Conservation (phyloP, 2,888 invertebrate species). For the Chrysomela aeneicollis region DNA sequence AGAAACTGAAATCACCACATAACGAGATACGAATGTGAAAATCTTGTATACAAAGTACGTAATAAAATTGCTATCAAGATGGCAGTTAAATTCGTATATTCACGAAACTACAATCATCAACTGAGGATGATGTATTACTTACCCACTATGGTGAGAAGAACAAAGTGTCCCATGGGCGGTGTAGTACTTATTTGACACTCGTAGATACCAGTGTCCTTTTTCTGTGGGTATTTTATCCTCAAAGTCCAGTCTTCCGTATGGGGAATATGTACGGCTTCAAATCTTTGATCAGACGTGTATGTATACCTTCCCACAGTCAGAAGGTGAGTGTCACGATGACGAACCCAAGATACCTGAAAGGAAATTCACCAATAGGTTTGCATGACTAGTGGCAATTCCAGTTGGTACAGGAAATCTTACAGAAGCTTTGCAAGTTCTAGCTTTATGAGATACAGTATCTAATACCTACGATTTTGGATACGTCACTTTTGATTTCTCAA, state of each 20-base stretch:
- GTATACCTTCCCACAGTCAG: slow-evolving; percentile 79
- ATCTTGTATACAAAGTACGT: not conserved
- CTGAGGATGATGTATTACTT: no score
- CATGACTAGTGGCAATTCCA: no score
- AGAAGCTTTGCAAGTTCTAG: no score
- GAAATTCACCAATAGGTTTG: no score
- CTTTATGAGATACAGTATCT: no score
- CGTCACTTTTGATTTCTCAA: no score
- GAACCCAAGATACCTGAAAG: slow-evolving; percentile 78
- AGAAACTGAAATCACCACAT: not conserved
- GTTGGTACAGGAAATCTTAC: no score
- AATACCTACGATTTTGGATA: no score
- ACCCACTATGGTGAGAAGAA: slow-evolving; percentile 86
- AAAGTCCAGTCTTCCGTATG: slow-evolving; percentile 89
- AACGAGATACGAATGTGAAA: not conserved
- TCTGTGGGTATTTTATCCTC: slow-evolving; percentile 76
- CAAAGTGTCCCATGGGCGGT: slow-evolving; percentile 84
- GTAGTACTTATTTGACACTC: slow-evolving; percentile 93
- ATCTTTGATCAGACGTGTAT: slow-evolving; percentile 84
- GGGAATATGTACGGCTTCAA: slow-evolving; percentile 85
- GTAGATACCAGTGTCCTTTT: slow-evolving; percentile 80
- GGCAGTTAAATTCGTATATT: not conserved
- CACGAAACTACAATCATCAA: not conserved
- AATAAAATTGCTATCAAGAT: not conserved
- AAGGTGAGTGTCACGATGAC: slow-evolving; percentile 78